A percentile compares a stretch with the other conserved stretches of the same genome.
phyloP scores from a whole-genome alignment of 2,113 vertebrate genomes.

The Zootoca vivipara region DNA sequence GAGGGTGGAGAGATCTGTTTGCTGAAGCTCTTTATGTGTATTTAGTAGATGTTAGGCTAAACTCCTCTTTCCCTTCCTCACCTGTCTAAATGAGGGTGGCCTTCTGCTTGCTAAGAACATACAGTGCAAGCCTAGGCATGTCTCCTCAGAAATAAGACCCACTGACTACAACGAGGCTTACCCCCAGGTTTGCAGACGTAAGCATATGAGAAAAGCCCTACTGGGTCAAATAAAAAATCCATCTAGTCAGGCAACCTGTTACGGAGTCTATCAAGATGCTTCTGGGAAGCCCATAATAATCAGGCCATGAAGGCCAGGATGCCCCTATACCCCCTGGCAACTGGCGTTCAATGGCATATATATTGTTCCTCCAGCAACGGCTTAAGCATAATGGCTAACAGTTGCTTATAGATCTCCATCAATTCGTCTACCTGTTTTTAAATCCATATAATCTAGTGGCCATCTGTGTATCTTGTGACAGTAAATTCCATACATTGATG shows the following conservation, averaged over 20 bases:
- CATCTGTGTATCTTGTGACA: no score
- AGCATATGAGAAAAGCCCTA: not conserved
- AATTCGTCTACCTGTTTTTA: no score
- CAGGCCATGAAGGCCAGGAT: not conserved
- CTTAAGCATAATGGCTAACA: no score
- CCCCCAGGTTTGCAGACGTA: not conserved
- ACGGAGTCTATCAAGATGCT: not conserved
- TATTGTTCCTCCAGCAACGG: no score
- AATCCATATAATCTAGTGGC: no score
- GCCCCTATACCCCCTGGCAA: not conserved
- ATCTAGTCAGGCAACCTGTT: no score
- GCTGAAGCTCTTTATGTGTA: constrained; percentile 39
- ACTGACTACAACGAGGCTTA: not conserved
- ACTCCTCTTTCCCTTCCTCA: constrained; percentile 24
- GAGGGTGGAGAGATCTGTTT: constrained; percentile 34
- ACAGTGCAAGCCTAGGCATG: not conserved
- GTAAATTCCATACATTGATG: no score
- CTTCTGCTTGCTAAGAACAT: not conserved
- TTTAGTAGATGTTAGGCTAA: constrained; percentile 45
- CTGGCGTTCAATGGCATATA: not conserved
- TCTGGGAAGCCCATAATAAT: not conserved
- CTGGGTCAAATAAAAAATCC: not conserved
- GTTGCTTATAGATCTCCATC: no score
- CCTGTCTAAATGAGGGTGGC: not conserved
- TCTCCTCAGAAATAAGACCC: not conserved